These are phyloP conservation scores for Lomographa bimaculata DNA, from an alignment of 2,888 invertebrate species.

Conservation along the genomic window DNA sequence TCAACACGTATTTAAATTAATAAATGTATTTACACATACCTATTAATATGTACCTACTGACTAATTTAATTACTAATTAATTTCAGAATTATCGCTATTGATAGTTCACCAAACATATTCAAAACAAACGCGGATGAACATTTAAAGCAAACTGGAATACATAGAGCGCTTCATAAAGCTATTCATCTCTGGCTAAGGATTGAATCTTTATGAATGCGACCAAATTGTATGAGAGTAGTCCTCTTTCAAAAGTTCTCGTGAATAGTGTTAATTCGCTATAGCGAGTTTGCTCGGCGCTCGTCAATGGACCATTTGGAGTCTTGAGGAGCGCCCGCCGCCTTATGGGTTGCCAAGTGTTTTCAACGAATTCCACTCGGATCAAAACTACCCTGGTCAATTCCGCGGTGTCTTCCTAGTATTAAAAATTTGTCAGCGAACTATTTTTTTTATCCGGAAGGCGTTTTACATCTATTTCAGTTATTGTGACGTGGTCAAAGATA, in stretches of 20 bases:
- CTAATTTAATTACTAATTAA: too few relatives aligned
- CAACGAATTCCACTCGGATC: slow-evolving; percentile 5
- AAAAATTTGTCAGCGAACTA: too few relatives aligned
- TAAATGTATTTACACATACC: too few relatives aligned
- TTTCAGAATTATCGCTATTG: too few relatives aligned
- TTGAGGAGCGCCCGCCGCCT: slow-evolving; percentile 60
- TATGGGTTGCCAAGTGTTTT: slow-evolving; percentile 12
- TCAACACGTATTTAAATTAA: too few relatives aligned
- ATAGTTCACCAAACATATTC: neutral
- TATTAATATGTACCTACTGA: too few relatives aligned
- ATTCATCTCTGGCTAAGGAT: slow-evolving; percentile 78
- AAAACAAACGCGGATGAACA: slow-evolving; percentile 4
- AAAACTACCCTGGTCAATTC: too few relatives aligned
- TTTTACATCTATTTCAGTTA: too few relatives aligned
- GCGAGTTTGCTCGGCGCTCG: slow-evolving; percentile 79
- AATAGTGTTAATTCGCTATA: slow-evolving; percentile 84
- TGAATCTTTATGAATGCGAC: slow-evolving; percentile 83
- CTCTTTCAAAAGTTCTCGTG: slow-evolving; percentile 80
- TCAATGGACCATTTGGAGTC: slow-evolving; percentile 81
- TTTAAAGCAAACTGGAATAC: slow-evolving; percentile 43
- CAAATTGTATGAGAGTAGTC: slow-evolving; percentile 83
- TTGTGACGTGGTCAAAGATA: too few relatives aligned
- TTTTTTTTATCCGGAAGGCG: too few relatives aligned
- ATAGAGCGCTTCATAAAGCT: slow-evolving; percentile 75
- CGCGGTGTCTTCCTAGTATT: too few relatives aligned